These are phyloP conservation scores for Melopsittacus undulatus DNA, from an alignment of 2,797 vertebrate species.

Conservation along the genomic window DNA sequence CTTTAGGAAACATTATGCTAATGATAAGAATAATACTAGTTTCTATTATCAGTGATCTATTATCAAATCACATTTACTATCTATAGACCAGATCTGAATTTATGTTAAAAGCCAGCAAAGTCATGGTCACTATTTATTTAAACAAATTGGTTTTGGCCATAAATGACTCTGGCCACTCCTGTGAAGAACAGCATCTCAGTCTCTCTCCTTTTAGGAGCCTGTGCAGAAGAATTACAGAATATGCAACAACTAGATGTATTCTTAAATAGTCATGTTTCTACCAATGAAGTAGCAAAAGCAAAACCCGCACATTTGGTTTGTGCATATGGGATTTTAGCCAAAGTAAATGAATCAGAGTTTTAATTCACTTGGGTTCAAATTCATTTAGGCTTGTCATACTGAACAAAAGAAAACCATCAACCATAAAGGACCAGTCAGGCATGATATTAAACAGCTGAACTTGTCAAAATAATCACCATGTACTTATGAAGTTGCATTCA, in stretches of 20 bases:
- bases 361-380: slow-evolving; percentile 72
- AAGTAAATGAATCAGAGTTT: slow-evolving; percentile 64
- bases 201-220: neutral
- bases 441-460: slow-evolving; percentile 78
- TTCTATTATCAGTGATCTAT: neutral
- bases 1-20: neutral
- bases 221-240: neutral
- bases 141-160: neutral
- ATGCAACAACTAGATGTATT: neutral
- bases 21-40: neutral
- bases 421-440: slow-evolving; percentile 72
- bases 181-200: neutral
- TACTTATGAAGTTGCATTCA: slow-evolving; percentile 40
- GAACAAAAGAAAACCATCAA: slow-evolving; percentile 70
- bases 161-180: neutral
- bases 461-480: slow-evolving; percentile 72
- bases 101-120: neutral
- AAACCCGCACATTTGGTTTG: slow-evolving; percentile 4
- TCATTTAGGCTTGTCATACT: slow-evolving; percentile 70
- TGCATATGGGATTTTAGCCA: slow-evolving; percentile 45
- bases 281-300: slow-evolving; percentile 6
- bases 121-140: neutral
- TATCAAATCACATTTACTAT: neutral
- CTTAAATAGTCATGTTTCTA: neutral
- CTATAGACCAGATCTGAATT: neutral